Percentiles rank a stretch among this genome's conserved stretches.
phyloP scores from a whole-genome alignment of 2,113 vertebrate genomes.

The Echinops telfairi region DNA sequence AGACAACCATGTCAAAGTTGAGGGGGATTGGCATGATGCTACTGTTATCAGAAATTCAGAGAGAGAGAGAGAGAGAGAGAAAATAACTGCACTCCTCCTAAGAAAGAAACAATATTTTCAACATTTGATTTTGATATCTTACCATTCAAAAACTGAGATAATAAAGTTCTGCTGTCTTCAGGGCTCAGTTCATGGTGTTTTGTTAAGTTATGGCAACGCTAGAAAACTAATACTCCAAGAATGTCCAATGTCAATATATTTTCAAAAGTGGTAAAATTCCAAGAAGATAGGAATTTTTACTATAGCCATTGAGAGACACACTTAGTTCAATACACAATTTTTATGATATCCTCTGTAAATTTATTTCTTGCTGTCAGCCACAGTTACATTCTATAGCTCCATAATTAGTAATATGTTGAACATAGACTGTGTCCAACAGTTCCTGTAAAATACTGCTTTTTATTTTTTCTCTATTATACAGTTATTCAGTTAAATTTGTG shows the following conservation, averaged over 20 bases:
- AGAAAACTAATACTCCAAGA: background rate
- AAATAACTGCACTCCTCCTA: too few species aligned
- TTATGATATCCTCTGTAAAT: background rate
- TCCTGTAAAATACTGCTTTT: background rate
- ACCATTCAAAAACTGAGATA: background rate
- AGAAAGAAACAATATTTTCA: background rate
- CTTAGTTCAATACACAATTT: background rate
- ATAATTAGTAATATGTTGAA: background rate
- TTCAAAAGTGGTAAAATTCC: background rate
- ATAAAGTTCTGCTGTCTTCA: background rate
- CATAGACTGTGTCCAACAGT: background rate
- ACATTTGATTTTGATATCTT: background rate
- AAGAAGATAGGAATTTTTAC: background rate
- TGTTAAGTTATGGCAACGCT: background rate
- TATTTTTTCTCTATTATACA: background rate
- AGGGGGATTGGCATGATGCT: background rate
- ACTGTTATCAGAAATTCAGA: background rate
- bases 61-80: background rate
- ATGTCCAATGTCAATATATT: background rate
- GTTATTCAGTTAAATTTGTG: background rate
- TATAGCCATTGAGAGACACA: background rate
- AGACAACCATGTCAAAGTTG: background rate
- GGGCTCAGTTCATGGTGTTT: background rate
- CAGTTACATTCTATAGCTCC: background rate
- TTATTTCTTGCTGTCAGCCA: background rate